Conservation (phyloP, 2,888 invertebrate species). For the Dichetophora obliterata region DNA sequence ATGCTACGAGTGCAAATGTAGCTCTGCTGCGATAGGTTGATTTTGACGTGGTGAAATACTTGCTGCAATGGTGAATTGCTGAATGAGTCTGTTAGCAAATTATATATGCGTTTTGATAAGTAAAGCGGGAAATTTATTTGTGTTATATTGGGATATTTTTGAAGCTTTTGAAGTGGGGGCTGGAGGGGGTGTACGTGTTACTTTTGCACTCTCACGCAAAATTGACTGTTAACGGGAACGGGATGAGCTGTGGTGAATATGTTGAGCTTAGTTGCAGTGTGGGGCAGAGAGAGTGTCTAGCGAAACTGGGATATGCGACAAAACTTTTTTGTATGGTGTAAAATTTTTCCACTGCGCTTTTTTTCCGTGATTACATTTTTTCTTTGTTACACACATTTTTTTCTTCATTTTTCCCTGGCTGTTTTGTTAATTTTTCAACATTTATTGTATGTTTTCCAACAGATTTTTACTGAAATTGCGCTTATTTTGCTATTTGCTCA, state of each 20-base stretch:
- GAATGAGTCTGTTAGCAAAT: background rate
- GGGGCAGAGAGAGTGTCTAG: background rate
- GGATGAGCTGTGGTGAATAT: constrained; percentile 30
- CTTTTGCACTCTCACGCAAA: background rate
- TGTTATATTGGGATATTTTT: background rate
- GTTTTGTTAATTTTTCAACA: background rate
- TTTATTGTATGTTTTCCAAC: background rate
- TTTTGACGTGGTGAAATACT: background rate
- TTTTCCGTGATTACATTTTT: constrained; percentile 31
- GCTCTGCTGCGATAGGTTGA: background rate
- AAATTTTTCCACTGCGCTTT: constrained; percentile 22
- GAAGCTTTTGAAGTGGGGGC: background rate
- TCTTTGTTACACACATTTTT: constrained; percentile 13
- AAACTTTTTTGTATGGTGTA: constrained; percentile 22
- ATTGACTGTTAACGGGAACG: constrained; percentile 11
- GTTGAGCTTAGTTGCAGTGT: background rate
- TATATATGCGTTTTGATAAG: no score
- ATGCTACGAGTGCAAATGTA: constrained; percentile 6
- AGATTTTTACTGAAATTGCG: background rate
- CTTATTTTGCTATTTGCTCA: background rate
- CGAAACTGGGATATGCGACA: constrained; percentile 36
- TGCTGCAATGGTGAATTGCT: background rate
- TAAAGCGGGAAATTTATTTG: constrained; percentile 13
- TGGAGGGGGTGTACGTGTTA: background rate
- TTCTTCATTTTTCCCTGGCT: background rate